A percentile compares a stretch with the other conserved stretches of the same genome.
These are phyloP conservation scores for Cyphomyrus discorhynchus DNA, from an alignment of 2,113 vertebrate genomes.

Conservation along the genomic window DNA sequence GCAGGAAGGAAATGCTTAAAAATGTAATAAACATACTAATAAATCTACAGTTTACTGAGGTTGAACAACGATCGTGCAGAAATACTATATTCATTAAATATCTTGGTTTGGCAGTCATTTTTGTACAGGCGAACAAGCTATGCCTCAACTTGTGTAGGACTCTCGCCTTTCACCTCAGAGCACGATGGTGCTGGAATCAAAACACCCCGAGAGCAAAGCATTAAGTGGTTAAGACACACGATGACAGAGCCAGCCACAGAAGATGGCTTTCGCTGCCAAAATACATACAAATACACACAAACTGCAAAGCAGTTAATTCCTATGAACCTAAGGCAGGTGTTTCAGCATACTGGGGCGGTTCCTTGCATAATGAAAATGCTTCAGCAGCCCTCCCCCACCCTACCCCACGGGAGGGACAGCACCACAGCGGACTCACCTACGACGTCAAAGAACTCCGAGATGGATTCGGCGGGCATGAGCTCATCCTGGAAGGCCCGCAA, in stretches of 20 bases:
- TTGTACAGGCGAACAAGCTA: background rate
- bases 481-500: slow-evolving; percentile 96
- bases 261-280: background rate
- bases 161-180: background rate
- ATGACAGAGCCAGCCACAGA: background rate
- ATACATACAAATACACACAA: background rate
- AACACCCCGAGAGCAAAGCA: background rate
- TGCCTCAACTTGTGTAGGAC: background rate
- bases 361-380: background rate
- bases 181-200: background rate
- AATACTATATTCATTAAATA: background rate
- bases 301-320: background rate
- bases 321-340: background rate
- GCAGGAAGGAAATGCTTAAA: background rate
- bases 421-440: slow-evolving; percentile 70
- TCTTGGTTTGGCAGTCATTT: background rate
- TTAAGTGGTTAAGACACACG: background rate
- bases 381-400: background rate
- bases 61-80: background rate
- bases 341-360: background rate
- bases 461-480: slow-evolving; percentile 93
- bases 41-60: background rate
- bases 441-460: slow-evolving; percentile 86
- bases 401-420: background rate
- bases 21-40: background rate